These are phyloP conservation scores for Eudasyphora cyanicolor DNA, from an alignment of 2,888 invertebrate species.

Conservation along the genomic window DNA sequence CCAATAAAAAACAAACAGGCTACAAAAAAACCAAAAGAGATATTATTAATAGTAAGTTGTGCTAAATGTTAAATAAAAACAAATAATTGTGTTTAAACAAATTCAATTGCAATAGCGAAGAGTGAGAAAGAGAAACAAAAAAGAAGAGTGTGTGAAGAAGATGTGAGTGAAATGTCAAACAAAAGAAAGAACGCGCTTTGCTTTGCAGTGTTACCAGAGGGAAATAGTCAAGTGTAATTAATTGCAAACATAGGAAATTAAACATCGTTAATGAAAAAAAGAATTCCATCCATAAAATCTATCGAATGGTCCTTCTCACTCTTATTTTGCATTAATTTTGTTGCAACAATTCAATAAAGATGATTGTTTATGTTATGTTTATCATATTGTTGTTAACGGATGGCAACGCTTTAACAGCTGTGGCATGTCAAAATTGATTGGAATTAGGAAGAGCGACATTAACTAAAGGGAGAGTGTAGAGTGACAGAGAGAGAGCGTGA, in stretches of 20 bases:
- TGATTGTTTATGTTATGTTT: conserved; percentile 18
- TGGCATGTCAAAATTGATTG: conserved; percentile 45
- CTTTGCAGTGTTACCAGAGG: conserved; percentile 49
- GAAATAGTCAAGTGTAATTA: conserved; percentile 7
- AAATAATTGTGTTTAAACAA: conserved; percentile 24
- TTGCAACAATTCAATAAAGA: not conserved
- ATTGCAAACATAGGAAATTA: not conserved
- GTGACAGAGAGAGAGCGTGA: conserved; percentile 32
- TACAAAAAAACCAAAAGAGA: conserved; percentile 33
- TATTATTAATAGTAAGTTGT: conserved; percentile 36
- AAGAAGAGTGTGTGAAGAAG: conserved; percentile 40
- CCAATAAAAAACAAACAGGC: conserved; percentile 30
- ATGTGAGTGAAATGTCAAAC: conserved; percentile 59
- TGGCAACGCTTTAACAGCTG: conserved; percentile 55
- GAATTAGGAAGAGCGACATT: conserved; percentile 14
- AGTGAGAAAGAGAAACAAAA: conserved; percentile 35
- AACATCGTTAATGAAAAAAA: not conserved
- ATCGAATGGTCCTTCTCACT: not conserved
- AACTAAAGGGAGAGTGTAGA: not conserved
- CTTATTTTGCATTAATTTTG: not conserved
- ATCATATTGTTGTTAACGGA: conserved; percentile 12
- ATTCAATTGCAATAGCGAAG: conserved; percentile 38
- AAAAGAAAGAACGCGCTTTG: conserved; percentile 52
- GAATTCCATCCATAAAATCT: not conserved
- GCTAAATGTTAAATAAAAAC: conserved; percentile 21